Percentiles rank a stretch among this genome's conserved stretches.
Conservation (phyloP, 2,113 vertebrate genomes). For the Morone chrysops region DNA sequence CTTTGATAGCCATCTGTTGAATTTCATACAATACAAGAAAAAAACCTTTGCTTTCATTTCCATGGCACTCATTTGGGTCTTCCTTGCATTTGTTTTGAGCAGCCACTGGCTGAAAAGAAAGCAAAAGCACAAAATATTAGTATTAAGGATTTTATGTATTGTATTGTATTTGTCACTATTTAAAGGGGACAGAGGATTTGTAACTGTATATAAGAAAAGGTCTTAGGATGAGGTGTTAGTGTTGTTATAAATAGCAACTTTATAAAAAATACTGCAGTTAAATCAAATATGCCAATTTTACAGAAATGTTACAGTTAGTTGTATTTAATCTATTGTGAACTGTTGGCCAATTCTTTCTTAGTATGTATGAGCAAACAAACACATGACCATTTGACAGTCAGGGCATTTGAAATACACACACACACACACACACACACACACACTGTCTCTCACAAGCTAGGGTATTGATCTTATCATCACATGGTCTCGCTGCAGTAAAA, state of each 20-base stretch:
- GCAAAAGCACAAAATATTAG: background rate
- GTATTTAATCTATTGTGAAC: background rate
- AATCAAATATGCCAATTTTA: background rate
- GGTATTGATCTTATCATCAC: constrained; percentile 72
- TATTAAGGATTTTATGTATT: background rate
- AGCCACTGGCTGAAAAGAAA: constrained; percentile 82
- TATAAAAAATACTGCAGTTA: background rate
- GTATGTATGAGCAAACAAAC: background rate
- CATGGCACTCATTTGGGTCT: constrained; percentile 70
- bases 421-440: background rate
- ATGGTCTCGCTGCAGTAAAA: constrained; percentile 63
- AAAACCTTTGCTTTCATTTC: constrained; percentile 69
- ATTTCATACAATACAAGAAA: background rate
- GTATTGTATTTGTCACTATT: background rate
- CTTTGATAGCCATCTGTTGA: background rate
- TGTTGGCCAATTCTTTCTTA: background rate
- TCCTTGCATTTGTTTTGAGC: constrained; percentile 83
- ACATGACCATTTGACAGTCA: background rate
- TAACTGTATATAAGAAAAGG: background rate
- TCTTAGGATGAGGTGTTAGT: no score
- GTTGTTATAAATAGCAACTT: background rate
- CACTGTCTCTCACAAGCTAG: constrained; percentile 46
- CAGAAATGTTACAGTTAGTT: background rate
- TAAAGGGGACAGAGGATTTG: background rate
- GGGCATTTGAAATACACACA: background rate